Conservation (phyloP, 2,888 invertebrate species). For the Acrobasis suavella region DNA sequence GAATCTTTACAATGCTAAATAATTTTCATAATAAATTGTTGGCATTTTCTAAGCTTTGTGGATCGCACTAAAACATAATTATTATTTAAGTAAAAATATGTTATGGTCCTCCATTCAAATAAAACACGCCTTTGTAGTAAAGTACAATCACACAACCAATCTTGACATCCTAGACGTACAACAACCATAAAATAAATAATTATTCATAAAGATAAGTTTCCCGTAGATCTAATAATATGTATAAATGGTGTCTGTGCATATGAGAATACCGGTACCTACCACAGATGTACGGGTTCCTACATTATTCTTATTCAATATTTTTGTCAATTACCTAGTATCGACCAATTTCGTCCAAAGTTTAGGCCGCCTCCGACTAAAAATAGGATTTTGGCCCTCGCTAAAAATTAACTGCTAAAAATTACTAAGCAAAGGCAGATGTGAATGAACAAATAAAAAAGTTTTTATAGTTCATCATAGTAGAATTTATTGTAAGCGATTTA, state of each 20-base stretch:
- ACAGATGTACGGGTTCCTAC: not conserved
- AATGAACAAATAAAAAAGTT: too few species aligned
- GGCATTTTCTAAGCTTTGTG: too few species aligned
- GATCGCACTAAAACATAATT: not conserved
- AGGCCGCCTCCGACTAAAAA: too few species aligned
- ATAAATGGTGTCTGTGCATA: constrained; percentile 2
- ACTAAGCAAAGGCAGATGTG: too few species aligned
- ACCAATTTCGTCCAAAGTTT: too few species aligned
- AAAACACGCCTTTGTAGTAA: not conserved
- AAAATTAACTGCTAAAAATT: too few species aligned
- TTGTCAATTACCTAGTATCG: not conserved
- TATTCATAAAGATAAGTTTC: constrained; percentile 30
- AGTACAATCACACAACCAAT: not conserved
- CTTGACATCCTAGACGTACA: constrained; percentile 38
- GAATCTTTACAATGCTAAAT: not conserved
- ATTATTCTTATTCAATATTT: not conserved
- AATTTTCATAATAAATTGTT: too few species aligned
- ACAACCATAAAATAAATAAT: constrained; percentile 43
- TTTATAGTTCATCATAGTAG: too few species aligned
- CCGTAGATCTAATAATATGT: constrained; percentile 9
- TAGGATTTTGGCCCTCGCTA: too few species aligned
- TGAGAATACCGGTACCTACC: constrained; percentile 1
- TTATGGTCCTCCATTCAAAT: constrained; percentile 2
- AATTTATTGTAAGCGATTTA: too few species aligned
- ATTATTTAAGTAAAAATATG: not conserved